Percentiles rank a stretch among this genome's conserved stretches.
These are phyloP conservation scores for Stegana nigrithorax DNA, from an alignment of 2,888 invertebrate species.

Conservation along the genomic window DNA sequence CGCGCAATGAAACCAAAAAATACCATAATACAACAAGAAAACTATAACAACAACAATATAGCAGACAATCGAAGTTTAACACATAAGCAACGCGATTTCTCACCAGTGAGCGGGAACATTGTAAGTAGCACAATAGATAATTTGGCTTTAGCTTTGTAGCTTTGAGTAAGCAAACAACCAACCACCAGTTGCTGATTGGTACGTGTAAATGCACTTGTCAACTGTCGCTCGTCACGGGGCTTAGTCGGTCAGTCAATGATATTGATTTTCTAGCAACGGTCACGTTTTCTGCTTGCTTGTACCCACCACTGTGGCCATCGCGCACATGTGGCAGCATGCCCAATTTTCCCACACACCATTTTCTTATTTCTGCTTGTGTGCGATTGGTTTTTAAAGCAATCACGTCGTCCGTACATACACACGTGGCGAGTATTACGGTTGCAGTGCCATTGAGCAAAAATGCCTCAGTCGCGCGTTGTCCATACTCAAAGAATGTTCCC, in stretches of 20 bases:
- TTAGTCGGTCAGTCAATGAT: not conserved
- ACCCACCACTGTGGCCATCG: not conserved
- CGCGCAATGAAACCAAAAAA: constrained; percentile 72
- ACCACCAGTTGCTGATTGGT: constrained; percentile 7
- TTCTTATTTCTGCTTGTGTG: too few relatives aligned
- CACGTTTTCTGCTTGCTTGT: not conserved
- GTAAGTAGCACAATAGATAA: constrained; percentile 70
- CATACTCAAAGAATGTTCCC: constrained; percentile 55
- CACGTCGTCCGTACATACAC: not conserved
- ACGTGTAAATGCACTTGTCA: not conserved
- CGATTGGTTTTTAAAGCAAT: too few relatives aligned
- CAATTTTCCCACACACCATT: constrained; percentile 6
- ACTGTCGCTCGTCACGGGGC: not conserved
- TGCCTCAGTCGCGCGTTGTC: constrained; percentile 53
- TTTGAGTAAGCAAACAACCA: too few relatives aligned
- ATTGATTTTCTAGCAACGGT: not conserved
- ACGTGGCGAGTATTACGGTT: not conserved
- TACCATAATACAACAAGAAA: too few relatives aligned
- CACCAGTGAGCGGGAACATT: constrained; percentile 71
- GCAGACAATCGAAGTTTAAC: constrained; percentile 39
- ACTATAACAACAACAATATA: constrained; percentile 36
- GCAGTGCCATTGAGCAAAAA: not conserved
- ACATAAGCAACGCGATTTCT: constrained; percentile 71
- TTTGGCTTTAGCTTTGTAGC: too few relatives aligned
- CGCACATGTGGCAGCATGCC: not conserved